Percentiles rank a stretch among this genome's conserved stretches.
These are phyloP conservation scores for Homarus americanus DNA, from an alignment of 1,140 invertebrate species.

Conservation along the genomic window DNA sequence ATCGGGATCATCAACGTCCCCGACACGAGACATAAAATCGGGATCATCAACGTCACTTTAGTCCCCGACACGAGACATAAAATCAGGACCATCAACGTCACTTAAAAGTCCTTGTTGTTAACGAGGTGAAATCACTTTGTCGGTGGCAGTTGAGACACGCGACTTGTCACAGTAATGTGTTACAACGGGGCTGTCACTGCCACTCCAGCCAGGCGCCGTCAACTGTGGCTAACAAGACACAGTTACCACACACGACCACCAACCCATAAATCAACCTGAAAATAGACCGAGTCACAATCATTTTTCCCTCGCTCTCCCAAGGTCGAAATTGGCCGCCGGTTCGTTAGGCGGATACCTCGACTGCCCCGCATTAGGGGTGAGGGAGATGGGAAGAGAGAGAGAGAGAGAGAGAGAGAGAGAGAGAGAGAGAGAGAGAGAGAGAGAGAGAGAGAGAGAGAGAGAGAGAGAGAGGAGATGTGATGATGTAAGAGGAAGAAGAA, in stretches of 20 bases:
- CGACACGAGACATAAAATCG: too few relatives aligned
- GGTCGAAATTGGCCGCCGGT: constrained; percentile 35
- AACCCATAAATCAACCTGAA: constrained; percentile 52
- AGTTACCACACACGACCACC: constrained; percentile 31
- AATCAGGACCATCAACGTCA: too few relatives aligned
- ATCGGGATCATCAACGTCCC: too few relatives aligned
- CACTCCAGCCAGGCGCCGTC: background rate
- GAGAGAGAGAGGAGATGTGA: constrained; percentile 28
- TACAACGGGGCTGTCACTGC: background rate
- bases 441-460: constrained; percentile 14
- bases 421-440: constrained; percentile 24
- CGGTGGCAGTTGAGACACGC: background rate
- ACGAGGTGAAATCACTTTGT: too few relatives aligned
- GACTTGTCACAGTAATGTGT: background rate
- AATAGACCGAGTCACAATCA: constrained; percentile 55
- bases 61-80: too few relatives aligned
- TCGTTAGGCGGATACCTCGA: constrained; percentile 44
- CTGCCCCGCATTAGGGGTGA: constrained; percentile 8
- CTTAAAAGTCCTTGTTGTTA: too few relatives aligned
- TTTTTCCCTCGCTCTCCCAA: constrained; percentile 34
- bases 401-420: background rate
- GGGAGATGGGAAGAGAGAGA: background rate
- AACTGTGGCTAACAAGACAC: constrained; percentile 44
- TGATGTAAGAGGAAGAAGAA: background rate
- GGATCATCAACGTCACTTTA: too few relatives aligned